phyloP scores from a whole-genome alignment of 2,113 vertebrate genomes.

The Cavia porcellus region DNA sequence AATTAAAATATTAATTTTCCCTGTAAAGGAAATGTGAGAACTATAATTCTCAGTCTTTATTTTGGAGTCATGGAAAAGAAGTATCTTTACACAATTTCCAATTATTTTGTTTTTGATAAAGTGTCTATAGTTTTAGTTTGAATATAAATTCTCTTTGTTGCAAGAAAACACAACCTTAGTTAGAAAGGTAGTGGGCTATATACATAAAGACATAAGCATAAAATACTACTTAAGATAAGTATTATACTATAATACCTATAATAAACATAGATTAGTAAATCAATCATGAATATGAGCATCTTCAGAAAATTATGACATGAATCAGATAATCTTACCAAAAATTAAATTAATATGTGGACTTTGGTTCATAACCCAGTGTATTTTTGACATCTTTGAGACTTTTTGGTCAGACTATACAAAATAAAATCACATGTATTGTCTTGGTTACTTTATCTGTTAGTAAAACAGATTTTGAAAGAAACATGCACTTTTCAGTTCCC shows the following conservation, averaged over 20 bases:
- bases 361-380: slow-evolving; percentile 84
- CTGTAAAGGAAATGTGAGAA: slow-evolving; percentile 6
- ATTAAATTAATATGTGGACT: slow-evolving; percentile 74
- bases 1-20: neutral
- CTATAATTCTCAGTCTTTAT: neutral
- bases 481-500: neutral
- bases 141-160: slow-evolving; percentile 81
- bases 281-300: slow-evolving; percentile 80
- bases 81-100: slow-evolving; percentile 37
- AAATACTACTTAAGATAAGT: slow-evolving; percentile 89
- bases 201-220: slow-evolving; percentile 84
- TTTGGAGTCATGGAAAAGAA: neutral
- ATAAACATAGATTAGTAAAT: slow-evolving; percentile 89
- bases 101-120: slow-evolving; percentile 71
- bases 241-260: slow-evolving; percentile 80
- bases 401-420: slow-evolving; percentile 7
- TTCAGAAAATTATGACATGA: slow-evolving; percentile 82
- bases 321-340: slow-evolving; percentile 79
- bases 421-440: neutral
- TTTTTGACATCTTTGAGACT: slow-evolving; percentile 77
- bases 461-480: neutral
- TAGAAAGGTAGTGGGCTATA: slow-evolving; percentile 75
- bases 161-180: slow-evolving; percentile 80
- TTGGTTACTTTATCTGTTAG: slow-evolving; percentile 5
- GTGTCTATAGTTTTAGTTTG: slow-evolving; percentile 84